These are phyloP conservation scores for Aproaerema taeniolella DNA, from an alignment of 2,888 invertebrate genomes.

Conservation along the genomic window DNA sequence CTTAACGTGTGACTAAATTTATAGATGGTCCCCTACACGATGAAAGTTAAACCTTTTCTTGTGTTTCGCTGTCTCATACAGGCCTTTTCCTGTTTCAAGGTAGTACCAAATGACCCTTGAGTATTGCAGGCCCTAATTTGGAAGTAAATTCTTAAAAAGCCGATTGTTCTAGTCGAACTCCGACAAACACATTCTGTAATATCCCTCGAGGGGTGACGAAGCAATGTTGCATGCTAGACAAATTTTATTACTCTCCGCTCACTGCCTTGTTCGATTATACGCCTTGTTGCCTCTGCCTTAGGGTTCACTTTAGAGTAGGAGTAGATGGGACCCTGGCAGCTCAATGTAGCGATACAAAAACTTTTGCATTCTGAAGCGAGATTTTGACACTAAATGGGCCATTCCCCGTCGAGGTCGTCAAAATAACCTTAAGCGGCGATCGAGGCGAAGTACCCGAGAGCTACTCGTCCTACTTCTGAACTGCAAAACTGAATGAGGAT, in stretches of 20 bases:
- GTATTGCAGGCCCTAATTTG: no score
- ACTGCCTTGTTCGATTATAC: conserved; percentile 1
- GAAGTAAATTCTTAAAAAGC: background rate
- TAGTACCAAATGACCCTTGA: no score
- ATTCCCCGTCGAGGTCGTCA: conserved; percentile 23
- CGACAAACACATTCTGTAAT: conserved; percentile 26
- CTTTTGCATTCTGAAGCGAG: conserved; percentile 20
- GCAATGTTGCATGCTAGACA: conserved; percentile 48
- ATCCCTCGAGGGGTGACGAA: conserved; percentile 44
- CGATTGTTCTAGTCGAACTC: background rate
- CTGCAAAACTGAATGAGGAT: no score
- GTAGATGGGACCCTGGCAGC: conserved; percentile 22
- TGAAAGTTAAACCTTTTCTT: background rate
- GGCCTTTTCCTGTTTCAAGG: background rate
- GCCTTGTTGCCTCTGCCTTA: background rate
- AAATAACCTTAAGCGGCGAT: conserved; percentile 6
- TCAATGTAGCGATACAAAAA: conserved; percentile 30
- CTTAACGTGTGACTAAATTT: background rate
- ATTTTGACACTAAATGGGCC: conserved; percentile 38
- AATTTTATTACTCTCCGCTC: conserved; percentile 39
- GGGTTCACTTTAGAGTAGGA: background rate
- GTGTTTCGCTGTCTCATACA: background rate
- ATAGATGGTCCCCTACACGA: background rate
- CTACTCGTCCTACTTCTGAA: no score
- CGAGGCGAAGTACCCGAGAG: conserved; percentile 1